Base-by-base conservation (phyloP, 1,140 invertebrate species). In the Drosophila nasuta region DNA sequence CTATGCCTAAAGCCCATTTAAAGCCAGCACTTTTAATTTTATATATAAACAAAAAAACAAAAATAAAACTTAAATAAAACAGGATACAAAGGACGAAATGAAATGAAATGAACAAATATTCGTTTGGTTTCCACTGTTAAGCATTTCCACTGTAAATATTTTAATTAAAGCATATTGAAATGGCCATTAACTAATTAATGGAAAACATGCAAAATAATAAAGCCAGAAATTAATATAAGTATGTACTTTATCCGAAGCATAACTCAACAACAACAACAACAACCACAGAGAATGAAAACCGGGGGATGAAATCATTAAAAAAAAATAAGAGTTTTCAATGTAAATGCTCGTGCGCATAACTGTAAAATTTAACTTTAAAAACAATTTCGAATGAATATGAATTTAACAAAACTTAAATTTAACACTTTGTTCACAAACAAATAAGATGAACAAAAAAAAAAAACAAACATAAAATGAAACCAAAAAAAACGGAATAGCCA, bases 131-230 rank as follows among this genome's bases (percentile, higher is more conserved):
- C 71, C 77, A 87, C 73, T 87, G 83, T 87, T 87, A 80, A 72
- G 77, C 73, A 83, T 87, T 83, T 80, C 69, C 80, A 87, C 83
- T 87, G 83, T 88, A 87, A 80, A 87, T 87, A 87, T 83, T 88
- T 80, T 71, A 88, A 86, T 67, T 77, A 79, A 73, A 78, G 56
- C 86, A 82, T 86, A 69, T 76, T 66, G 71, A 57, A 72, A 64
- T 76, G 68, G 82, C 46, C 83, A 76, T 71, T 80, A 66, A 79
- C 49, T 75, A 88, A 69, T 77, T 75, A 88, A 81, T 77, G 43
- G 46, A 79, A 56, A 57, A 64, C 63, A 86, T 83, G 70, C 52
- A 72, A 57, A 69, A 63, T 45, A 63, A 81, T 57, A 73, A 65
- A 75, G 20, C 49, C 33, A 56, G 64, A 64, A 60, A 62, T 49